These are phyloP conservation scores for Hirtodrosophila alboralis DNA, from an alignment of 2,888 invertebrate genomes.

Conservation along the genomic window DNA sequence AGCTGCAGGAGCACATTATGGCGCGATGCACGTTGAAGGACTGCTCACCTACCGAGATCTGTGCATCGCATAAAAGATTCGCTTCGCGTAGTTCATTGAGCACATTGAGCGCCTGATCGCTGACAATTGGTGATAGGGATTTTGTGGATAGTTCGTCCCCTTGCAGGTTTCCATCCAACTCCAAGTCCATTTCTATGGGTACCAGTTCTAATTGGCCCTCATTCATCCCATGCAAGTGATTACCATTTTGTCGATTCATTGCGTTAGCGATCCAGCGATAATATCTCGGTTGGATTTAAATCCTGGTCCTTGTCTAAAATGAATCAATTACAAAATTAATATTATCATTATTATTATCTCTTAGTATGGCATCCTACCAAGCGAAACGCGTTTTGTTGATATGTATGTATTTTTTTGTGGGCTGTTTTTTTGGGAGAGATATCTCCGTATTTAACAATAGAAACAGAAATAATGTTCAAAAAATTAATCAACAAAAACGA, in stretches of 20 bases:
- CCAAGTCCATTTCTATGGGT: constrained; percentile 43
- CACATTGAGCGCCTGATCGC: constrained; percentile 92
- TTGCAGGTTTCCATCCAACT: constrained; percentile 26
- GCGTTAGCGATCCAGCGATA: constrained; percentile 54
- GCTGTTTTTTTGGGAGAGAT: constrained; percentile 53
- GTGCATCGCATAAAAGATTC: constrained; percentile 94
- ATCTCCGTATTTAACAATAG: constrained; percentile 67
- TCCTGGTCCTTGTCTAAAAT: constrained; percentile 59
- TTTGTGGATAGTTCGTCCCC: constrained; percentile 47
- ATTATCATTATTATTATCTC: neutral
- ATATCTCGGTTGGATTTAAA: constrained; percentile 44
- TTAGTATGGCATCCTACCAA: constrained; percentile 44
- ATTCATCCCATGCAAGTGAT: constrained; percentile 60
- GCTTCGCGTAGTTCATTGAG: constrained; percentile 92
- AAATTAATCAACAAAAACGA: constrained; percentile 68
- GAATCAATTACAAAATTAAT: neutral
- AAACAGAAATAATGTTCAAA: constrained; percentile 63
- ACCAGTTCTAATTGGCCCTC: constrained; percentile 53
- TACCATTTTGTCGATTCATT: constrained; percentile 62
- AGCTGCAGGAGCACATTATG: constrained; percentile 94
- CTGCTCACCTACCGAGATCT: constrained; percentile 92
- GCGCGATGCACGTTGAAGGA: constrained; percentile 94
- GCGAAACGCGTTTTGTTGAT: constrained; percentile 55
- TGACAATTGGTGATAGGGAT: constrained; percentile 86
- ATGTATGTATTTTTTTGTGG: constrained; percentile 53